Conservation (phyloP, 2,797 vertebrate species). For the Pogonophryne albipinna region DNA sequence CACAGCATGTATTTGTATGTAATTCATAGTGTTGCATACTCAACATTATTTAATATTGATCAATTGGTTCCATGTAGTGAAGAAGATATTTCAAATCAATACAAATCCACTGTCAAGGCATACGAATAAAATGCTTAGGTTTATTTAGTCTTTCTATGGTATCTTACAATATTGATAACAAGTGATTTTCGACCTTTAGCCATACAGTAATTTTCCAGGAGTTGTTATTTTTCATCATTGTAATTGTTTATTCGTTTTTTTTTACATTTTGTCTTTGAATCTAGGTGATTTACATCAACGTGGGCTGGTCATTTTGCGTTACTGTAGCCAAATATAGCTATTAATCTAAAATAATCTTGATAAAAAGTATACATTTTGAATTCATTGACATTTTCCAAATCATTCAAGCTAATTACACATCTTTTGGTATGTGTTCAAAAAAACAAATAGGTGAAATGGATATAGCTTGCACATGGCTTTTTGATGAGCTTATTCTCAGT, state of each 20-base stretch:
- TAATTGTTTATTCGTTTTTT: background rate
- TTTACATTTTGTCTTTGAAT: background rate
- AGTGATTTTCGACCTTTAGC: background rate
- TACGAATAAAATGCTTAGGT: background rate
- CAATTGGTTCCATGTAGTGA: no score
- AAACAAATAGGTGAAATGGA: no score
- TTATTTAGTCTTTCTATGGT: background rate
- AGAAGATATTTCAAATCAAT: background rate
- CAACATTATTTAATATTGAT: no score
- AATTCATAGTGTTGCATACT: no score
- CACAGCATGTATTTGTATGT: no score
- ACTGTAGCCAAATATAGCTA: no score
- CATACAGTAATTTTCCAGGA: background rate
- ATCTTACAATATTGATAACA: background rate
- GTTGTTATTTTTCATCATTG: background rate
- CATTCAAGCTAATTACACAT: background rate
- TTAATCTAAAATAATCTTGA: no score
- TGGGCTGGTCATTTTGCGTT: no score
- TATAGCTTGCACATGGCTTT: accelerated
- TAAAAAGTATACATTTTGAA: no score
- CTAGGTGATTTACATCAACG: background rate
- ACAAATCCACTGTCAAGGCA: background rate
- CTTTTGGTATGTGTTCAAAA: no score
- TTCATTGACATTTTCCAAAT: no score
- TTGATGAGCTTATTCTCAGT: background rate